Conservation (phyloP, 1,140 invertebrate species). For the Triops cancriformis region DNA sequence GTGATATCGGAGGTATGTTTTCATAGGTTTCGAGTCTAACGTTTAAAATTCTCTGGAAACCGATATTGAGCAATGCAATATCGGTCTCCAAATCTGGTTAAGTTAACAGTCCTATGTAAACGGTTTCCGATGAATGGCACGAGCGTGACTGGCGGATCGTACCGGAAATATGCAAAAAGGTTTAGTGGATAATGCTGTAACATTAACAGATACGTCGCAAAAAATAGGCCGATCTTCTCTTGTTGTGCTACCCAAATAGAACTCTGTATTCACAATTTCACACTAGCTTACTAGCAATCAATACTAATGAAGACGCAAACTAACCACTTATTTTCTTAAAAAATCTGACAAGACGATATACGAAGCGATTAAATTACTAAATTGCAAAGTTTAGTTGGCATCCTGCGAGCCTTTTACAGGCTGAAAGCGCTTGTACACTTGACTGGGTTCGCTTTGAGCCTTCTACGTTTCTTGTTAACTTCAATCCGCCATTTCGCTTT, state of each 20-base stretch:
- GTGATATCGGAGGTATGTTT: too few relatives aligned
- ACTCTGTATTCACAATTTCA: conserved; percentile 10
- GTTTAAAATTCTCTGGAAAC: too few relatives aligned
- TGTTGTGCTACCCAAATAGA: background rate
- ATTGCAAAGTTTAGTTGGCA: conserved; percentile 13
- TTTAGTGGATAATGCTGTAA: too few relatives aligned
- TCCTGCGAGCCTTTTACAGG: background rate
- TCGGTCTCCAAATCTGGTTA: too few relatives aligned
- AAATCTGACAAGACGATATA: background rate
- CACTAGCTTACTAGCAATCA: background rate
- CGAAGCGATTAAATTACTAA: background rate
- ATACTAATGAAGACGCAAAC: background rate
- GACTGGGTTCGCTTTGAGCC: background rate
- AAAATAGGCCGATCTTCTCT: background rate
- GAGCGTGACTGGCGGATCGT: too few relatives aligned
- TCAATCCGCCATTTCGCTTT: conserved; percentile 28
- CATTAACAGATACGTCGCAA: too few relatives aligned
- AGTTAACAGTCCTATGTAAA: too few relatives aligned
- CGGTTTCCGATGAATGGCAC: too few relatives aligned
- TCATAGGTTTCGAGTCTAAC: too few relatives aligned
- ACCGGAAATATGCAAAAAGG: too few relatives aligned
- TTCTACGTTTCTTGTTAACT: background rate
- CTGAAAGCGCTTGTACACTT: conserved; percentile 1
- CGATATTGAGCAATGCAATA: too few relatives aligned
- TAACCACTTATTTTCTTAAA: background rate